Percentiles rank a stretch among this genome's conserved stretches.
phyloP scores from a whole-genome alignment of 2,113 vertebrate genomes.

The Chaetorhynchus papuensis region DNA sequence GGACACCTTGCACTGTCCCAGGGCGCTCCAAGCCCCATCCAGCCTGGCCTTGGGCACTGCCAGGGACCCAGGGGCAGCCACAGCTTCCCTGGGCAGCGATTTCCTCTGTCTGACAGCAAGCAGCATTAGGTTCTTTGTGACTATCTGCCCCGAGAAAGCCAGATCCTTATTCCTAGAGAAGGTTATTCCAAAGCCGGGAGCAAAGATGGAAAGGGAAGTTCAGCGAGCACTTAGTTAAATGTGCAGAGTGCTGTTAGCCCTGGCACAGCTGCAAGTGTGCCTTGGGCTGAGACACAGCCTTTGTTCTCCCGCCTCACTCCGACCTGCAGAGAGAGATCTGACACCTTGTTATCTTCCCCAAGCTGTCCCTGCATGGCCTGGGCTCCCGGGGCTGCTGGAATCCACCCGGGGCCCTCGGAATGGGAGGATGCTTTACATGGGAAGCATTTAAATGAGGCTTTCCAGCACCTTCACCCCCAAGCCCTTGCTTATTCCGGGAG shows the following conservation, averaged over 20 bases:
- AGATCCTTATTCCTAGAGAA: neutral
- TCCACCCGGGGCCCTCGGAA: neutral
- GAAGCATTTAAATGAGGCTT: neutral
- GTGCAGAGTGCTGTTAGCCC: neutral
- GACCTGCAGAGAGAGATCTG: neutral
- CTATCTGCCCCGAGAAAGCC: neutral
- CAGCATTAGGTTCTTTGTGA: neutral
- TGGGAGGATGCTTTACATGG: neutral
- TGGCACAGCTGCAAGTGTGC: neutral
- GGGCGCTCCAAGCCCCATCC: neutral
- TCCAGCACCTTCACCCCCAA: neutral
- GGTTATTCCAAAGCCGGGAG: neutral
- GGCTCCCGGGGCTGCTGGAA: neutral
- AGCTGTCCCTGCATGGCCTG: neutral
- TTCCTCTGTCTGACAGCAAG: neutral
- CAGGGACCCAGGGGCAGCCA: neutral
- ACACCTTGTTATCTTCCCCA: neutral
- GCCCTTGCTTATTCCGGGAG: neutral
- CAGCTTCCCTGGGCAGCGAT: neutral
- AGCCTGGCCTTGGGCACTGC: fast-evolving
- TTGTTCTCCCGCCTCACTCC: neutral
- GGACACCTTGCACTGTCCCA: neutral
- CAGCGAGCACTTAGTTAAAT: neutral
- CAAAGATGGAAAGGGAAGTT: neutral
- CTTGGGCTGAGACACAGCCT: neutral